Evolutionary conservation across 1,140 invertebrate species (phyloP), one percentile per base, ranked within the genome.

Genomic region (Papilio polyxenes): DNA sequence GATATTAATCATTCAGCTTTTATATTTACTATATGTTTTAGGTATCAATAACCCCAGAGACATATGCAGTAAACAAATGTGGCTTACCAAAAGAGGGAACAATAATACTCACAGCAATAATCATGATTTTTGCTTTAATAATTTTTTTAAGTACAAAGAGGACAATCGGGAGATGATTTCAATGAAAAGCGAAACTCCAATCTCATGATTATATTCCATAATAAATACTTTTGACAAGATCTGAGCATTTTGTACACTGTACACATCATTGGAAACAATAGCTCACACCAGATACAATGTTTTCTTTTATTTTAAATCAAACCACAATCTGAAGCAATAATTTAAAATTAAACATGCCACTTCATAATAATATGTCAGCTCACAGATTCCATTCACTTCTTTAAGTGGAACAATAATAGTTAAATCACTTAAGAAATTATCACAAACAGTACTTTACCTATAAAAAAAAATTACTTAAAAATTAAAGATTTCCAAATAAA

Each of bases 171-270:
- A 88, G 87, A 83, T 80, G 62, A 80, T 75, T 65, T 82, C 51
- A 75, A 84, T 83, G 85, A 86, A 83, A 84, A 75, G 83, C 82
- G 84, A 53, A 37, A 80, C 65, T 87, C 85, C 86, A 87, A 88
- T 88, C 84, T 89, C 86, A 86, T 85, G 82, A 87, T 89, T 93
- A 91, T 92, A 90, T 90, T 93, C 90, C 85, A 93, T 86, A 94
- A 94, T 94, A 94, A 93, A 93, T 94, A 94, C 88, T 91, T 86
- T 89, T 93, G 92, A 93, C 92, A 93, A 93, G 92, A 93, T 92
- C 88, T 40, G 85, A 92, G 92, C 92, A 91, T 89, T 93, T 92
- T 90, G 86, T 92, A 92, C 89, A 92, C 85, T 91, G 80, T 91
- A 92, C 88, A 92, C 83, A 87, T 82, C n/a, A 80, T 65, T 80